Evolutionary conservation across 2,797 vertebrate genomes (phyloP).

Genomic region (Eulemur coronatus): DNA sequence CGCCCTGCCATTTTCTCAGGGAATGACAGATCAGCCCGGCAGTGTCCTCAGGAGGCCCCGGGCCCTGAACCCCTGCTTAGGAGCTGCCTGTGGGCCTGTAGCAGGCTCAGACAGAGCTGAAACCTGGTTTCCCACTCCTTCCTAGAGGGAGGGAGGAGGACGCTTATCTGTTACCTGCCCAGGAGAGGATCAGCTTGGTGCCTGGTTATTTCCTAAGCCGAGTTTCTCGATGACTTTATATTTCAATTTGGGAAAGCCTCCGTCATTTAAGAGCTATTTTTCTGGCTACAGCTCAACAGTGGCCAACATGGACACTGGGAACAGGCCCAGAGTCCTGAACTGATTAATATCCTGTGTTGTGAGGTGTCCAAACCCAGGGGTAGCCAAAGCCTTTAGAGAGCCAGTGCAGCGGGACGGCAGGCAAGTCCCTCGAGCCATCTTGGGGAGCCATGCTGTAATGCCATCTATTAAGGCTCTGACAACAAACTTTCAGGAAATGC

Average conservation of each 20-base stretch:
- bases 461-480: not conserved
- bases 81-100: not conserved
- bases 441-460: not conserved
- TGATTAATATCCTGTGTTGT: constrained; percentile 65
- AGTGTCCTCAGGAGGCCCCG: not conserved
- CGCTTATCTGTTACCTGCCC: not conserved
- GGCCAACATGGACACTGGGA: constrained; percentile 60
- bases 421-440: not conserved
- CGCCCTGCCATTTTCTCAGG: not conserved
- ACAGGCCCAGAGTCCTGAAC: constrained; percentile 42
- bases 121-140: not conserved
- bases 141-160: not conserved
- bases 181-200: not conserved
- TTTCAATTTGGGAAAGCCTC: constrained; percentile 33
- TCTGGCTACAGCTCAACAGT: constrained; percentile 49
- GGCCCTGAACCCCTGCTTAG: not conserved
- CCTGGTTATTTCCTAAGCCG: constrained; percentile 8
- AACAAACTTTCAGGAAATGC: constrained; percentile 32
- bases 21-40: not conserved
- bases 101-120: not conserved
- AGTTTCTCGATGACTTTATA: constrained; percentile 20
- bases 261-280: constrained; percentile 54
- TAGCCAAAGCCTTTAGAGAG: constrained; percentile 9
- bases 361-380: constrained; percentile 20
- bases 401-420: not conserved